These are phyloP conservation scores for Eremobia ochroleuca DNA, from an alignment of 2,888 invertebrate species.

Conservation along the genomic window DNA sequence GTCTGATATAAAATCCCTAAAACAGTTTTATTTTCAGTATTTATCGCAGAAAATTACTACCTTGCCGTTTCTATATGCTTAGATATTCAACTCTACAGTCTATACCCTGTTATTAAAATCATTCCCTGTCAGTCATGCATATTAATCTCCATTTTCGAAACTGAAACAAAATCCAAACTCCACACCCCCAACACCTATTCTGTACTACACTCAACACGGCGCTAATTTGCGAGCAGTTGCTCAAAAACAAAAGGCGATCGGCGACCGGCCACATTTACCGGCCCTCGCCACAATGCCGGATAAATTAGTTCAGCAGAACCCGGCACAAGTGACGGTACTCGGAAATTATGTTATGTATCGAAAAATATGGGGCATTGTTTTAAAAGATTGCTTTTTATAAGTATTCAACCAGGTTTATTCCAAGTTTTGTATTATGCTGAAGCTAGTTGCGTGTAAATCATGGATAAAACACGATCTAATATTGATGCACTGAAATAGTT, in stretches of 20 bases:
- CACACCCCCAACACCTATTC: constrained; percentile 3
- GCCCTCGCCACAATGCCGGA: constrained; percentile 34
- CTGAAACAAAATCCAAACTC: background rate
- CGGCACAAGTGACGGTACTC: constrained; percentile 3
- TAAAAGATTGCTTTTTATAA: background rate
- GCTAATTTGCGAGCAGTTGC: constrained; percentile 56
- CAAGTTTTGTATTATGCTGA: background rate
- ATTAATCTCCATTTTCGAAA: background rate
- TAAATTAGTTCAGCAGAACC: constrained; percentile 47
- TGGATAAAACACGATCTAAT: background rate
- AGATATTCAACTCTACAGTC: background rate
- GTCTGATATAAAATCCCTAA: background rate
- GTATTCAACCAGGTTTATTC: constrained; percentile 8
- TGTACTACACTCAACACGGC: constrained; percentile 25
- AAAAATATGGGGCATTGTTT: constrained; percentile 27
- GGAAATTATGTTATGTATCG: constrained; percentile 42
- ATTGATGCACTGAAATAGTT: background rate
- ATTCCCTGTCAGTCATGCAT: background rate
- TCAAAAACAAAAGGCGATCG: constrained; percentile 61
- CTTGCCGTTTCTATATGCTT: background rate
- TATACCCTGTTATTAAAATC: background rate
- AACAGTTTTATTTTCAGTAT: background rate
- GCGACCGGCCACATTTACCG: constrained; percentile 36
- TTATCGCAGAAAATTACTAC: background rate
- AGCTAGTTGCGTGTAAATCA: background rate